phyloP scores from a whole-genome alignment of 2,888 invertebrate species.

The Cephus pygmeus region DNA sequence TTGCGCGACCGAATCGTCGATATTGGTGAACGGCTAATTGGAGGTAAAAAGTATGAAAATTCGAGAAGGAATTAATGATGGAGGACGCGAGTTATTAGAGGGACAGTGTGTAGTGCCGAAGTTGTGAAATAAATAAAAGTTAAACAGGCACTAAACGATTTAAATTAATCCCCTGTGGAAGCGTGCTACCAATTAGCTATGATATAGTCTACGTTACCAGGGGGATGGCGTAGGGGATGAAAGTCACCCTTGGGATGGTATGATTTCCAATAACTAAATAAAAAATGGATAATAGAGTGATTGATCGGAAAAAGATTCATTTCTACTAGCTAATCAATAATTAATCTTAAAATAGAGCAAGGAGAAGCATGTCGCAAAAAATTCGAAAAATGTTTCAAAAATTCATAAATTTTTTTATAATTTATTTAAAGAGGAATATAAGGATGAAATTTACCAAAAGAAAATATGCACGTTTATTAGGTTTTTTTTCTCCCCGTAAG shows the following conservation, averaged over 20 bases:
- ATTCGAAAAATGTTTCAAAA: no score
- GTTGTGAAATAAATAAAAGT: constrained; percentile 17
- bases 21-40: not conserved
- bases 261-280: not conserved
- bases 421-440: no score
- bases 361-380: no score
- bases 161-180: constrained; percentile 12
- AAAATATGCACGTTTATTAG: no score
- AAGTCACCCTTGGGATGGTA: not conserved
- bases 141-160: constrained; percentile 17
- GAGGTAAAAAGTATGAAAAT: not conserved
- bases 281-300: not conserved
- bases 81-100: not conserved
- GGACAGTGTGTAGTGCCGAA: not conserved
- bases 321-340: not conserved
- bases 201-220: not conserved
- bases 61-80: not conserved
- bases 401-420: no score
- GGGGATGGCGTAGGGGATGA: not conserved
- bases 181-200: constrained; percentile 2
- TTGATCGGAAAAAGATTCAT: not conserved
- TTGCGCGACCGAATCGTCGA: not conserved
- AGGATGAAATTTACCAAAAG: no score
- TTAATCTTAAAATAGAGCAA: no score
- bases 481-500: no score